Base-by-base conservation (phyloP, 2,113 vertebrate genomes). In the Rhynchomys soricoides region DNA sequence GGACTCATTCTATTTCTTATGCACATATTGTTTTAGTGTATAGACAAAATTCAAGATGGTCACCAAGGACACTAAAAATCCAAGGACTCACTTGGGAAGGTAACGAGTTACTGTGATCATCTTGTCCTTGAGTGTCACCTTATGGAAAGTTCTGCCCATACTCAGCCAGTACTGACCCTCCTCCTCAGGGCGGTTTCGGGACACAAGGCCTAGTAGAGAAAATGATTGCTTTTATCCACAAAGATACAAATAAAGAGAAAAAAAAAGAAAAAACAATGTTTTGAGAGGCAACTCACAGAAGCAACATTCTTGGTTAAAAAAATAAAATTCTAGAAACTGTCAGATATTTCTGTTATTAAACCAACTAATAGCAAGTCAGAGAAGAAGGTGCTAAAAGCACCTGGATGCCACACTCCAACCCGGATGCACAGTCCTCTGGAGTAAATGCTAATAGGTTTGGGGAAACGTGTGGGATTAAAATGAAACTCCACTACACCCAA, bases 51-150 rank as follows among this genome's bases (percentile, higher is more conserved):
- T 77, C 15, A 43, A 52, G 31, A 29, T 62, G 68, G 26, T 7
- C 77, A 55, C 5, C 15, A 22, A 78, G 93, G 29, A 73, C n/a
- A 11, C 31, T 19, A 62, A 78, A 37, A 6, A 34, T 21, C 43
- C 50, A 88, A 71, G 59, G 45, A 98, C 99, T 99, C 97, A 99
- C 99, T 99, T 99, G 15, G 99, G 99, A 86, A 99, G 98, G 97
- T 99, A 99, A 9, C 99, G 99, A 15, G 99, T 99, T 66, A 99
- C 99, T 0, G 99, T 99, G 97, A 99, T 99, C 88, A 99, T 99
- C 97, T 99, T 99, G 98, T 99, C 99, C 97, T 99, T 99, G 66
- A 99, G 98, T 7, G 99, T 99, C 83, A 99, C 99, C 98, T 99
- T 99, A 95, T 99, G 99, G 98, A 99, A 99, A 4, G 99, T 99